Percentiles rank a stretch among this genome's conserved stretches.
phyloP scores from a whole-genome alignment of 2,888 invertebrate species.

The Cyclophora albipunctata region DNA sequence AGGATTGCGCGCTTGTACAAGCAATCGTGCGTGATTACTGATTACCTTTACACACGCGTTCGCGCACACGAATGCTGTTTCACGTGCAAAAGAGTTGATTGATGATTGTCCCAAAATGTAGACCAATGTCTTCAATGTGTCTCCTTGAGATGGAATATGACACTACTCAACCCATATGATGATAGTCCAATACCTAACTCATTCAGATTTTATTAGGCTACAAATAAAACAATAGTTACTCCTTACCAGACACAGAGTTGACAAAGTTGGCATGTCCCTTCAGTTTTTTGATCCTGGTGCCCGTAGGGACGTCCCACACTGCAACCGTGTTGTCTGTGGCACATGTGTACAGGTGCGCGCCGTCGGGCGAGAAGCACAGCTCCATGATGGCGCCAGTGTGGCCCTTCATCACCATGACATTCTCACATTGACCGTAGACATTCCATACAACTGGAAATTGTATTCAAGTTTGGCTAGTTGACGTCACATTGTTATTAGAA shows the following conservation, averaged over 20 bases:
- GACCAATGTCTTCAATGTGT: no score
- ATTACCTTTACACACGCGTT: no score
- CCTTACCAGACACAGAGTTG: constrained; percentile 69
- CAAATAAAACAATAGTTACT: no score
- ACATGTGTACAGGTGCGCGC: constrained; percentile 89
- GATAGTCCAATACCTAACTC: no score
- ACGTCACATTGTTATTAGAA: no score
- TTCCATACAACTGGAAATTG: constrained; percentile 89
- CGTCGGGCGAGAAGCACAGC: constrained; percentile 90
- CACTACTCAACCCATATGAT: no score
- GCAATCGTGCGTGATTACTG: no score
- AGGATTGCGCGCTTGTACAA: no score
- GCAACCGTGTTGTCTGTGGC: constrained; percentile 96
- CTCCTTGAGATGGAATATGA: no score
- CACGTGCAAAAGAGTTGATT: neutral
- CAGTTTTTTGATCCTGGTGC: constrained; percentile 90
- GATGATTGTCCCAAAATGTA: neutral
- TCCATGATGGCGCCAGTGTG: constrained; percentile 98
- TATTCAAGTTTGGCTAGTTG: no score
- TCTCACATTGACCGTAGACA: constrained; percentile 98
- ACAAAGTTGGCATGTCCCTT: constrained; percentile 89
- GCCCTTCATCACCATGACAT: constrained; percentile 93
- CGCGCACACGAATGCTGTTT: no score
- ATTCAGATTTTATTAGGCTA: no score
- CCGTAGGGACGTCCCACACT: constrained; percentile 95